Conservation (phyloP, 2,888 invertebrate species). For the Pomacea canaliculata region DNA sequence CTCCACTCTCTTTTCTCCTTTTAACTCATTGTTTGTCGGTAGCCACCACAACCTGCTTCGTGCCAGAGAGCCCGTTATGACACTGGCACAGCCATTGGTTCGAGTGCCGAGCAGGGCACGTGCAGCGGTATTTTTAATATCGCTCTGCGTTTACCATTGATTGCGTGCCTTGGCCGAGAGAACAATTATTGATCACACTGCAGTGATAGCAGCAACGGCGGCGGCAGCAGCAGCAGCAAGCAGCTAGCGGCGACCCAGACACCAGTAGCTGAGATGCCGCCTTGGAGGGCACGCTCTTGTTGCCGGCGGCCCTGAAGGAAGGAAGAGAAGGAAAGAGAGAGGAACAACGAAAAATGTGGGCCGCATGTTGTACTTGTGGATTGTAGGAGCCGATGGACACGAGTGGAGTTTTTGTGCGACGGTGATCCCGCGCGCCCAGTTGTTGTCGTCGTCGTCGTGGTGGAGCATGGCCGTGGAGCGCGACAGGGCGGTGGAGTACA, state of each 20-base stretch:
- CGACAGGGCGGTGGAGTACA: too few relatives aligned
- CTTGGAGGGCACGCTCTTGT: background rate
- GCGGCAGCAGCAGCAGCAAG: background rate
- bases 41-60: too few relatives aligned
- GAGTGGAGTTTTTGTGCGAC: too few relatives aligned
- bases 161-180: slow-evolving; percentile 5
- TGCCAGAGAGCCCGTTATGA: background rate
- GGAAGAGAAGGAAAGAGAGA: too few relatives aligned
- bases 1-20: background rate
- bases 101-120: background rate
- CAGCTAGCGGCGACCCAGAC: background rate
- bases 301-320: too few relatives aligned
- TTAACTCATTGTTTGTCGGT: background rate
- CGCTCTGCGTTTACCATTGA: slow-evolving; percentile 10
- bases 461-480: too few relatives aligned
- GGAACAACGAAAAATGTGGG: too few relatives aligned
- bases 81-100: background rate
- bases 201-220: background rate
- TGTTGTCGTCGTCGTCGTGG: too few relatives aligned
- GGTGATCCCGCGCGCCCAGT: too few relatives aligned
- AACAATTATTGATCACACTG: slow-evolving; percentile 7
- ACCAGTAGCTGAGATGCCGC: slow-evolving; percentile 1
- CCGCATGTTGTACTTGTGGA: too few relatives aligned
- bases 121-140: background rate
- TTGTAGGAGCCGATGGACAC: too few relatives aligned